A percentile compares a stretch with the other conserved stretches of the same genome.
These are phyloP conservation scores for Strigamia crassipes DNA, from an alignment of 2,888 invertebrate genomes.

Conservation along the genomic window DNA sequence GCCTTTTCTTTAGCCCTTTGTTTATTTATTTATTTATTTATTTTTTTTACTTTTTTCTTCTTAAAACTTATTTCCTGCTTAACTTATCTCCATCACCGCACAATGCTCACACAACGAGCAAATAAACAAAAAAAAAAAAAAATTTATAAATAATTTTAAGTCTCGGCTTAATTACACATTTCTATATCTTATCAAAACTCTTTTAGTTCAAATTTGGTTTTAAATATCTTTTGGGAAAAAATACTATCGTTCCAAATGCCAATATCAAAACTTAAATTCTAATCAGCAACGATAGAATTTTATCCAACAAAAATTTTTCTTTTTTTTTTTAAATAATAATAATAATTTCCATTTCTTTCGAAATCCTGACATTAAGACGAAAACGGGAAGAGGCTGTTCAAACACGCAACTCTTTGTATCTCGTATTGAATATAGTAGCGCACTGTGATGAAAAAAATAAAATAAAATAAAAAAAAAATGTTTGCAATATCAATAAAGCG, in stretches of 20 bases:
- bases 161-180: background rate
- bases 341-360: background rate
- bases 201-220: background rate
- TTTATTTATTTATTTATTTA: background rate
- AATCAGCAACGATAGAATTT: background rate
- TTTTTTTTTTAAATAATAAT: too few species aligned
- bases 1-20: background rate
- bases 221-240: conserved; percentile 14
- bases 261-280: conserved; percentile 8
- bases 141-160: background rate
- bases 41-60: too few species aligned
- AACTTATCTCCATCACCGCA: background rate
- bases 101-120: background rate
- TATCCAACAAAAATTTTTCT: too few species aligned
- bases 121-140: background rate
- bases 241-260: background rate
- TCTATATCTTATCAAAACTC: background rate
- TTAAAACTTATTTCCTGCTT: background rate
- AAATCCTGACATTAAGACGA: background rate
- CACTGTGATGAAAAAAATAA: background rate
- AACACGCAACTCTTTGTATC: background rate
- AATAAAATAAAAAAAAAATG: too few species aligned
- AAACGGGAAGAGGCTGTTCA: background rate
- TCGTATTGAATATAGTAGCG: background rate
- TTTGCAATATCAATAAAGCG: conserved; percentile 10